These are phyloP conservation scores for Scrobipalpa atriplicella DNA, from an alignment of 2,888 invertebrate species.

Conservation along the genomic window DNA sequence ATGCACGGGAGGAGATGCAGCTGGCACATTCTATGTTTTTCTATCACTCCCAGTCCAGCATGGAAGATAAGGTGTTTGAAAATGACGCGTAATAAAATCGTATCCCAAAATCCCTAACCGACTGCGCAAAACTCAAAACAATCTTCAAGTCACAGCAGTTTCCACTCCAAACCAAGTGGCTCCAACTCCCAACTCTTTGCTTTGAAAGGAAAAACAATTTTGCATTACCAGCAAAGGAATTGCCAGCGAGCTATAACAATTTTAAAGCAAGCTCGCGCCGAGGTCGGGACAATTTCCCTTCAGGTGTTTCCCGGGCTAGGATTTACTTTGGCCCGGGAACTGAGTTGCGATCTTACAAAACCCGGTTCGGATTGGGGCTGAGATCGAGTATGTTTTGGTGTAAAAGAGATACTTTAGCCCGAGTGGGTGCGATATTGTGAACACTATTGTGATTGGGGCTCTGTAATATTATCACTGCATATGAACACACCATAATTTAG, in stretches of 20 bases:
- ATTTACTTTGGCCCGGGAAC: constrained; percentile 25
- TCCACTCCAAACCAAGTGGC: neutral
- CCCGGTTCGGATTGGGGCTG: neutral
- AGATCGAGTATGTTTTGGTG: too few species aligned
- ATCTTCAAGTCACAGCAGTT: neutral
- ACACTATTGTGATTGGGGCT: too few species aligned
- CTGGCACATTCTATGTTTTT: too few species aligned
- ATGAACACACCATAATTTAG: too few species aligned
- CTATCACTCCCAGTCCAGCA: too few species aligned
- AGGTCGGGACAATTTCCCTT: constrained; percentile 27
- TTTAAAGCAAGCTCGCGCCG: constrained; percentile 25
- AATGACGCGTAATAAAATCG: too few species aligned
- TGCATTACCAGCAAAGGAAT: constrained; percentile 1
- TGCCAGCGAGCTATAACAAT: constrained; percentile 25
- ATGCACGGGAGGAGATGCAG: too few species aligned
- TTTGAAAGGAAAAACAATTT: constrained; percentile 10
- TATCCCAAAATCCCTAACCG: neutral
- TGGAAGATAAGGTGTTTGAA: too few species aligned
- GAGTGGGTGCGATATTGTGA: too few species aligned
- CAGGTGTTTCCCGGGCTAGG: constrained; percentile 28
- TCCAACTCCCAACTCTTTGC: neutral
- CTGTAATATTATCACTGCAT: too few species aligned
- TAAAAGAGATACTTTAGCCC: too few species aligned
- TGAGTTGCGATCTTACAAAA: neutral
- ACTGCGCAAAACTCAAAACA: neutral